These are phyloP conservation scores for Brotula barbata DNA, from an alignment of 2,797 vertebrate genomes.

Conservation along the genomic window DNA sequence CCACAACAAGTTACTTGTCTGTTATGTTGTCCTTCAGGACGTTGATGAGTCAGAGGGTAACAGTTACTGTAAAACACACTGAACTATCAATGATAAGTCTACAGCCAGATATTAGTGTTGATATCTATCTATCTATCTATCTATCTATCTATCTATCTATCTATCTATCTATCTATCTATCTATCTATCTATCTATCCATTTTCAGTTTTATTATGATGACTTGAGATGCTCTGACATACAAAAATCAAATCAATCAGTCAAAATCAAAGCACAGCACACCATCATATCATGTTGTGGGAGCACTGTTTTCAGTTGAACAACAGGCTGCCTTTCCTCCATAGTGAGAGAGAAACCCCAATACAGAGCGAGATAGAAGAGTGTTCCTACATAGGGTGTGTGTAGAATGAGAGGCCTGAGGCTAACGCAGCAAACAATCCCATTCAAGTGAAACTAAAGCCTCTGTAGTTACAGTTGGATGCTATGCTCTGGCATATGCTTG, in stretches of 20 bases:
- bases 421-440: constrained; percentile 42
- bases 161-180: too few species aligned
- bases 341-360: background rate
- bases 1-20: constrained; percentile 21
- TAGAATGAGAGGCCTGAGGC: constrained; percentile 23
- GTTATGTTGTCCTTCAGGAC: constrained; percentile 26
- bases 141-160: too few species aligned
- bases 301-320: too few species aligned
- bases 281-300: too few species aligned
- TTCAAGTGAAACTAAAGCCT: constrained; percentile 41
- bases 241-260: too few species aligned
- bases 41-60: background rate
- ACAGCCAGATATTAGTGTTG: background rate
- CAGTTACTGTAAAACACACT: background rate
- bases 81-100: background rate
- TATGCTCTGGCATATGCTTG: constrained; percentile 28
- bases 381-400: constrained; percentile 21
- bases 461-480: constrained; percentile 30
- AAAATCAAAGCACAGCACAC: too few species aligned
- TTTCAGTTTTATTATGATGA: too few species aligned
- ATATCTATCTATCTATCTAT: too few species aligned
- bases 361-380: background rate
- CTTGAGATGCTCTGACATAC: too few species aligned
- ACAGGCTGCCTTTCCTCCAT: too few species aligned
- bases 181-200: too few species aligned